Conservation (phyloP, 1,140 invertebrate species). For the Muscidifurax raptorellus region DNA sequence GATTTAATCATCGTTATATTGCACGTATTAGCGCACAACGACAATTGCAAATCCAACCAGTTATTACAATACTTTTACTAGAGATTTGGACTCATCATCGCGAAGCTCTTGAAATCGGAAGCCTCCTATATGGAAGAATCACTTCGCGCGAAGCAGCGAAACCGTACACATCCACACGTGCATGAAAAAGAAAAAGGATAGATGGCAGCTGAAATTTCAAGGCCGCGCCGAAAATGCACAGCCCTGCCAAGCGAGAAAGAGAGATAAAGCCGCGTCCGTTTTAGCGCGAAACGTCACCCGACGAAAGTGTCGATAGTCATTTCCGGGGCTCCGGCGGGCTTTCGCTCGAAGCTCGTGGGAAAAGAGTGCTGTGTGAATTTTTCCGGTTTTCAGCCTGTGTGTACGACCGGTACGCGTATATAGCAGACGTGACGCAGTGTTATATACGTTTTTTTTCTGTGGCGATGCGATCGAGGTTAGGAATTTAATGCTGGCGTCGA, state of each 20-base stretch:
- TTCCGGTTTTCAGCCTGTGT: not conserved
- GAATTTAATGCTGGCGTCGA: not conserved
- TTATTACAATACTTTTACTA: no score
- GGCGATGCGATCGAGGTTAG: no score
- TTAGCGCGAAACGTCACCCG: not conserved
- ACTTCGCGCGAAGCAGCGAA: not conserved
- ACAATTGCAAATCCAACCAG: no score
- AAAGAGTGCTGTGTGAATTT: not conserved
- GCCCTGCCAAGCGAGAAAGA: not conserved
- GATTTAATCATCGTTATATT: not conserved
- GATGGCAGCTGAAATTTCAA: slow-evolving; percentile 19
- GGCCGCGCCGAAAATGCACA: slow-evolving; percentile 23
- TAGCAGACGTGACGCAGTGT: no score
- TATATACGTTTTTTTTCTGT: no score
- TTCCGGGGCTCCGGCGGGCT: not conserved
- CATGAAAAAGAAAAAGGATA: not conserved
- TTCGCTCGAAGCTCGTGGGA: not conserved
- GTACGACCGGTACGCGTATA: no score
- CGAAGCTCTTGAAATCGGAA: not conserved
- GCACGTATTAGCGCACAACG: not conserved
- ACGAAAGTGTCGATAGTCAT: slow-evolving; percentile 15
- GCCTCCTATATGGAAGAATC: not conserved
- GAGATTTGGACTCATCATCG: no score
- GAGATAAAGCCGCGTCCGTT: not conserved
- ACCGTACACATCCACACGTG: not conserved